Percentiles rank a stretch among this genome's conserved stretches.
These are phyloP conservation scores for Zaprionus vittiger DNA, from an alignment of 1,140 invertebrate species.

Conservation along the genomic window DNA sequence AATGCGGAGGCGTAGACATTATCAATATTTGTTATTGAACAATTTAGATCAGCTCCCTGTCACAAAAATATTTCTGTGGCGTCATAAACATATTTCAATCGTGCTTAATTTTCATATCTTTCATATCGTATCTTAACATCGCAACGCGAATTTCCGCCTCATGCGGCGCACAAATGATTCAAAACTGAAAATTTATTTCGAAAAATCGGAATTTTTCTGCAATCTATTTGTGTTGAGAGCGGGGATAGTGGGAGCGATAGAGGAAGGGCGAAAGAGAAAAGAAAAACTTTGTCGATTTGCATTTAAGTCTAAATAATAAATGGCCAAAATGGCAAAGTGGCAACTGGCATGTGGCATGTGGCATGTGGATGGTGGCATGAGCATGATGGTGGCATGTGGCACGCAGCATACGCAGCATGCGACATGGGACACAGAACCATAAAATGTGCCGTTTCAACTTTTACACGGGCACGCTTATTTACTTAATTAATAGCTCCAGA, in stretches of 20 bases:
- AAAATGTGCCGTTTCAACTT: constrained; percentile 42
- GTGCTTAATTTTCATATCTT: constrained; percentile 16
- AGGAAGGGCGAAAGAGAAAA: background rate
- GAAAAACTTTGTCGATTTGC: constrained; percentile 27
- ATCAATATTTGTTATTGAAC: constrained; percentile 8
- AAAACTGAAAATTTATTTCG: constrained; percentile 4
- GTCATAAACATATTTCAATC: constrained; percentile 29
- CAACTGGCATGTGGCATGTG: constrained; percentile 27
- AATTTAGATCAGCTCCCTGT: constrained; percentile 17
- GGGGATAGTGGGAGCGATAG: background rate
- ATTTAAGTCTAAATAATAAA: constrained; percentile 30
- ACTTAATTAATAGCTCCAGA: constrained; percentile 60
- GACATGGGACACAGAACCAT: constrained; percentile 14
- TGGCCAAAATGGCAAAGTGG: constrained; percentile 12
- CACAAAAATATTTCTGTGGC: too few relatives aligned
- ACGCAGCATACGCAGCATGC: background rate
- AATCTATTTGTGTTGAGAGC: background rate
- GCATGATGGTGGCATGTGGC: background rate
- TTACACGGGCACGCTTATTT: constrained; percentile 30
- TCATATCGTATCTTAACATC: background rate
- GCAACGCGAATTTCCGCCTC: constrained; percentile 2
- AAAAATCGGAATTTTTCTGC: background rate
- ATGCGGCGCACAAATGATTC: constrained; percentile 3
- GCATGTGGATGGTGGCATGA: background rate
- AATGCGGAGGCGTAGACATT: constrained; percentile 2